Base-by-base conservation (phyloP, 2,113 vertebrate species). In the Oceanites oceanicus region DNA sequence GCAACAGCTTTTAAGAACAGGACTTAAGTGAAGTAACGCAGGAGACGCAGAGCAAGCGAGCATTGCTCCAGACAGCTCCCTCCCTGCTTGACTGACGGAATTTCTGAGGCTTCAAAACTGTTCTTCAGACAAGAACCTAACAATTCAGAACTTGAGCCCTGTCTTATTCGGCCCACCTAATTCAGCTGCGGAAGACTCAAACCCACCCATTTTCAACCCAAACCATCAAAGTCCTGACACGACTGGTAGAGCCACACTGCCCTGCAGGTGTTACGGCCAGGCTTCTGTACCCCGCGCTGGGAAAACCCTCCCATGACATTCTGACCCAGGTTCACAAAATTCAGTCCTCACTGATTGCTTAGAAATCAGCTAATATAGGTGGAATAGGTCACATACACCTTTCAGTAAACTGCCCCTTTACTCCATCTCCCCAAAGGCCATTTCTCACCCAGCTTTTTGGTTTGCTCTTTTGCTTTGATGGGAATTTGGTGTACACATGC, bases 41-140 rank as follows among this genome's bases (percentile, higher is more conserved):
- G n/a, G 44, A 74, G 74, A 38, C 13, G 34, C 49, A 21, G 27
- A 59, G 81, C 52, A 49, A 36, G 45, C 2, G 7, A 58, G 65
- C 45, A 7, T 2, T 21, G 47, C 27, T 63, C 44, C 79, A 61
- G 66, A 25, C n/a, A 59, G 44, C 23, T 62, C 52, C 30, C 45
- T 18, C 3, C 36, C 3, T 26, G 36, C 61, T 56, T 14, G 0
- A 50, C 7, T 4, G 2, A 10, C 5, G 26, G 40, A 29, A n/a
- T 36, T 79, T 44, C 61, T 42, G 18, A 9, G 22, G 55, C 50
- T 75, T 50, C 55, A 27, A n/a, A 50, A 40, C 34, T 2, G 1
- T 53, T 86, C 86, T 59, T 72, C 75, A 50, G 70, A 22, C 11
- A 77, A 25, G 17, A 77, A 45, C 36, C 29, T 15, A 58, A 38